Percentiles rank a stretch among this genome's conserved stretches.
phyloP scores from a whole-genome alignment of 2,888 invertebrate species.

The Drosophila yooni region DNA sequence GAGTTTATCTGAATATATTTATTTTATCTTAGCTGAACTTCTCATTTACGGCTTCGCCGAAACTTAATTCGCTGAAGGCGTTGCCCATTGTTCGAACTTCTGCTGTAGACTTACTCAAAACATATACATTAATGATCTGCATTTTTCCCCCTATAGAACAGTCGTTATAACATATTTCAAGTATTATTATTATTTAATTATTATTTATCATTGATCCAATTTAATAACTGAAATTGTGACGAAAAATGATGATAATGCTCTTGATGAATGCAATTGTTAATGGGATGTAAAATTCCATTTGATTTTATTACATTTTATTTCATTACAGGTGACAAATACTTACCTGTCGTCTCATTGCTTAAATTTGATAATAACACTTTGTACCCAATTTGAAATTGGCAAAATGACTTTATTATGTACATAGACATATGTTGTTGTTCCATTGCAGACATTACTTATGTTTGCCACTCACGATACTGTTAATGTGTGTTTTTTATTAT shows the following conservation, averaged over 20 bases:
- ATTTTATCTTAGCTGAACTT: neutral
- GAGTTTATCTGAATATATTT: neutral
- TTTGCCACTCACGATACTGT: conserved; percentile 7
- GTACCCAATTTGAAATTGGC: neutral
- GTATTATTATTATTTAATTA: neutral
- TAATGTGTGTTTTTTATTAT: conserved; percentile 22
- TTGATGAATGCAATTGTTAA: neutral
- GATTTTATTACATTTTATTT: neutral
- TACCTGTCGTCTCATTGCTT: neutral
- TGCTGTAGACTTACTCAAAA: neutral
- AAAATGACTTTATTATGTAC: neutral
- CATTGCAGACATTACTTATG: conserved; percentile 3
- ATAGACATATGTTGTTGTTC: neutral
- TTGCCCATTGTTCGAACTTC: neutral
- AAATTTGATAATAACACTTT: neutral
- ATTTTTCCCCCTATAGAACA: neutral
- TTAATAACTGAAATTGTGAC: neutral
- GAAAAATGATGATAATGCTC: neutral
- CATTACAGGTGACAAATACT: neutral
- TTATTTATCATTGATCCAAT: neutral
- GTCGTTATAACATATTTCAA: neutral
- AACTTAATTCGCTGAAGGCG: neutral
- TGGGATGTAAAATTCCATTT: neutral
- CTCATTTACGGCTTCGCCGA: neutral
- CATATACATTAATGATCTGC: neutral